A percentile compares a stretch with the other conserved stretches of the same genome.
These are phyloP conservation scores for Dufourea novaeangliae DNA, from an alignment of 1,140 invertebrate genomes.

Conservation along the genomic window DNA sequence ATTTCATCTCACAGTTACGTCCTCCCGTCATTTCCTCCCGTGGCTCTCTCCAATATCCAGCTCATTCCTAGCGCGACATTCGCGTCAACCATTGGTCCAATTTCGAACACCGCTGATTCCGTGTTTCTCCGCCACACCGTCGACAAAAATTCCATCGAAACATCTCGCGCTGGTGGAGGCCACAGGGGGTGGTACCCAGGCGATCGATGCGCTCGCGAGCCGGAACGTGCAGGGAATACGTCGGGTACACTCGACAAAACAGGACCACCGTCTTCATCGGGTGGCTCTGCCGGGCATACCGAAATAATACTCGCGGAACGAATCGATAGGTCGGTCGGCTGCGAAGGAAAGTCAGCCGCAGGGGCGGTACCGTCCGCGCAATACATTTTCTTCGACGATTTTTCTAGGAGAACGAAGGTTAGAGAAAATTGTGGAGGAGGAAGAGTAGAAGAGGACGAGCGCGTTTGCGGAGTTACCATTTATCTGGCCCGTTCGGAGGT, in stretches of 20 bases:
- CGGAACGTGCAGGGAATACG: slow-evolving; percentile 39
- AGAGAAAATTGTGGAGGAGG: background rate
- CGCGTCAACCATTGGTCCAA: background rate
- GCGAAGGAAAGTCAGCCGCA: background rate
- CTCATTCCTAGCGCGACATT: background rate
- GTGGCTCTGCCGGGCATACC: background rate
- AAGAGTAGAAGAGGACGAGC: background rate
- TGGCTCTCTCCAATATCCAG: background rate
- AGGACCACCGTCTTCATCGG: slow-evolving; percentile 15
- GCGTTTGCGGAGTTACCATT: slow-evolving; percentile 58
- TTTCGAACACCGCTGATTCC: background rate
- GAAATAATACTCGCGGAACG: slow-evolving; percentile 48
- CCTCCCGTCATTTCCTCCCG: background rate
- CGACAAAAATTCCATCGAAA: slow-evolving; percentile 39
- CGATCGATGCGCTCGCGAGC: slow-evolving; percentile 46
- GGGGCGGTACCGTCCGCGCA: background rate
- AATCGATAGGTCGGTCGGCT: slow-evolving; percentile 47
- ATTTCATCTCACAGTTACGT: background rate
- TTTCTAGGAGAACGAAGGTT: background rate
- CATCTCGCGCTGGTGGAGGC: too few relatives aligned
- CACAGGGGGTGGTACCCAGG: background rate
- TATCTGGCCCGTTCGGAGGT: slow-evolving; percentile 60
- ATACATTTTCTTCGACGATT: background rate
- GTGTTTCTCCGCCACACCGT: background rate
- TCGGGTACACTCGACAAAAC: slow-evolving; percentile 45